Percentiles rank a stretch among this genome's conserved stretches.
phyloP scores from a whole-genome alignment of 2,888 invertebrate genomes.

The Aricia artaxerxes region DNA sequence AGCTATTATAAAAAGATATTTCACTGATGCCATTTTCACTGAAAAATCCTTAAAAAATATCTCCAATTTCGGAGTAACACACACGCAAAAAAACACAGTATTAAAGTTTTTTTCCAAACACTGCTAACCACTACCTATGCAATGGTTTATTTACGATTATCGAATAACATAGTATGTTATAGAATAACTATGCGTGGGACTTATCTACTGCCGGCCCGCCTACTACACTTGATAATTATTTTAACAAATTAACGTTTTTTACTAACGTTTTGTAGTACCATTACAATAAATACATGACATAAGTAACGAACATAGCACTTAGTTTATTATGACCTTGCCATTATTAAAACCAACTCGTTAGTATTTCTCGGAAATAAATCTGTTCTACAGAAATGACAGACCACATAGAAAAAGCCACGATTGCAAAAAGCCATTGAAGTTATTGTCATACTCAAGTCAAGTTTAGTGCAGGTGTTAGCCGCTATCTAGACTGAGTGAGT shows the following conservation, averaged over 20 bases:
- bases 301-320: background rate
- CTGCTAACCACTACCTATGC: slow-evolving; percentile 39
- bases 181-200: slow-evolving; percentile 4
- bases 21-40: background rate
- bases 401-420: background rate
- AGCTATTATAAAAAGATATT: background rate
- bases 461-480: background rate
- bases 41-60: background rate
- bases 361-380: background rate
- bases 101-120: background rate
- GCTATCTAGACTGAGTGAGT: too few species aligned
- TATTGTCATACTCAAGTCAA: background rate
- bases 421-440: background rate
- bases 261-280: background rate
- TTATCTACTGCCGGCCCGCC: slow-evolving; percentile 23
- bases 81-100: background rate
- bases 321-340: background rate
- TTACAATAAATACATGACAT: background rate
- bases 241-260: background rate
- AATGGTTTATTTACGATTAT: slow-evolving; percentile 16
- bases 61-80: background rate
- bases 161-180: background rate
- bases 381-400: background rate
- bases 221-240: slow-evolving; percentile 17
- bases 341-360: background rate